Base-by-base conservation (phyloP, 2,888 invertebrate species). In the Trichopoda pennipes region DNA sequence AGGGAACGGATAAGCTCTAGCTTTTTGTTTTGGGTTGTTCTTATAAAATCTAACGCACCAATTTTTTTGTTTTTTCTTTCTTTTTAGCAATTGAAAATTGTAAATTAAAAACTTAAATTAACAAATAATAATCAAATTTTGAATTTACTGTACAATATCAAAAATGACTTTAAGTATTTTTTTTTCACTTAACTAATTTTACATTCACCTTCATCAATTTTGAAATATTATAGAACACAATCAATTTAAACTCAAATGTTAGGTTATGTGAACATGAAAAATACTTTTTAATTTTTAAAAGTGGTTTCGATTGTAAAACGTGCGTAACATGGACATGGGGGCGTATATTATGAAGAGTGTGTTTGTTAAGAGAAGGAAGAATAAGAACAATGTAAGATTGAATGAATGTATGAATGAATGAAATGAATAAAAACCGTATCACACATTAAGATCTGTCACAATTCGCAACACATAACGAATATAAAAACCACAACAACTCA, bases 271-370 rank as follows among this genome's bases (percentile, higher is more conserved):
- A 82, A 79, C 87, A 88, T 89, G 88, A 89, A 87, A 88, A 89
- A 89, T 89, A 88, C 87, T 88, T 88, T 88, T 89, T 89, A 89
- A 89, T 89, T 89, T 89, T 88, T 88, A 86, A 89, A 88, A 89
- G 89, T 89, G 89, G 88, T 89, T 88, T 87, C 85, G 69, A 88
- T 89, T 89, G 89, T 89, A 87, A 89, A 86, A 86, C 88, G 88
- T 88, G 89, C 89, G 89, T 88, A 88, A 88, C 87, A 69, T 21
- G 58, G 32, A n/a, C n/a, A n/a, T n/a, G n/a, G n/a, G n/a, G n/a
- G n/a, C 42, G 53, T 35, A 69, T 38, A 51, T 44, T 64, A 17
- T 47, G 49, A 21, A 0, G 32, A 44, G 49, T 63, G 61, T 42
- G 63, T 21, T 32, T 61, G 35, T 16, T 7, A 53, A 58, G 42